Conservation (phyloP, 2,113 vertebrate species). For the Dromaius novaehollandiae region DNA sequence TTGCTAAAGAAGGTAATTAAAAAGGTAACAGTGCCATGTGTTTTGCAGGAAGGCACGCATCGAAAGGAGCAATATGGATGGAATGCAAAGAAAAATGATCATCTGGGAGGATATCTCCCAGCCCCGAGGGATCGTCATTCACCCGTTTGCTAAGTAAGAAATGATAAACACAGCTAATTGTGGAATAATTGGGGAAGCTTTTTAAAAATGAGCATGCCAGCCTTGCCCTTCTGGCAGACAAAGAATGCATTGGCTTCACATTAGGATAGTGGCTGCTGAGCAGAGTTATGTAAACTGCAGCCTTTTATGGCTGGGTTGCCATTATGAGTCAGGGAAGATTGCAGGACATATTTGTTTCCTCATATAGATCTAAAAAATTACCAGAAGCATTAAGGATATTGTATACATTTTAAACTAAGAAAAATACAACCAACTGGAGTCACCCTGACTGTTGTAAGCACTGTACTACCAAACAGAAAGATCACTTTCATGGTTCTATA, state of each 20-base stretch:
- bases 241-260: neutral
- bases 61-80: conserved; percentile 82
- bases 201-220: neutral
- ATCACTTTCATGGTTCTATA: neutral
- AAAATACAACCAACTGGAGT: neutral
- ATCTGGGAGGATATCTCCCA: conserved; percentile 77
- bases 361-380: neutral
- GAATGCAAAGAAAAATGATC: conserved; percentile 79
- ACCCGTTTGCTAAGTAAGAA: conserved; percentile 88
- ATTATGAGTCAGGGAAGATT: neutral
- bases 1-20: neutral
- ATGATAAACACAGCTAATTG: neutral
- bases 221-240: neutral
- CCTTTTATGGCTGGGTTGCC: neutral
- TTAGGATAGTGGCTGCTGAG: neutral
- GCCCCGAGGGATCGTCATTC: conserved; percentile 87
- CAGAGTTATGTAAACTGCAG: neutral
- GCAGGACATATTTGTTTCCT: neutral
- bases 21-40: neutral
- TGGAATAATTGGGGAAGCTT: neutral
- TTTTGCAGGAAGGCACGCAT: conserved; percentile 82
- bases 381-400: neutral
- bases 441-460: neutral
- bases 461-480: neutral
- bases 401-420: neutral